Base-by-base conservation (phyloP, 1,140 invertebrate genomes). In the Cherax quadricarinatus region DNA sequence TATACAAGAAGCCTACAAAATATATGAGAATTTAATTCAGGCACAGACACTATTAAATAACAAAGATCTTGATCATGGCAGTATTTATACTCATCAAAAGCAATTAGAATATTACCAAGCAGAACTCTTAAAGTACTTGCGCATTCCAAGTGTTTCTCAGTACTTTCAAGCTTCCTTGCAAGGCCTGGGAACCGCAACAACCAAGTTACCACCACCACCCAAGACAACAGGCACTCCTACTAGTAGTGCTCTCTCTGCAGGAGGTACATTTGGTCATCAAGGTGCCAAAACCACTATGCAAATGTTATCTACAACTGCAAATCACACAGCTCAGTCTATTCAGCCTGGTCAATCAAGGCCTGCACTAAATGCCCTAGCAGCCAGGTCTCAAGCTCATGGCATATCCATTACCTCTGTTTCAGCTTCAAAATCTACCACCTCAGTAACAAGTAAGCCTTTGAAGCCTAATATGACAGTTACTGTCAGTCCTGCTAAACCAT, bases 1-100 rank as follows among this genome's bases (percentile, higher is more conserved):
- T 18, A 88, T 93, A 16, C 93, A 93, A n/a, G 89, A 92, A 51
- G 93, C 93, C 5, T 94, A 94, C n/a, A 85, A 89, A 24, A 79
- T 92, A n/a, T 94, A 94, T 86, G 92, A 93, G 60, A 94, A 88
- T 60, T 75, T 94, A 75, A 81, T 93, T 80, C 86, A 89, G 14
- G 73, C 81, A 1, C 93, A 93, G 51, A 89, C 93, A 12, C 4
- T 88, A 21, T 51, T 94, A 2, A 93, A 92, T 66, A 88, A 81
- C 24, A 91, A 93, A 51, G 85, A 80, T 62, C 89, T 91, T 48
- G 89, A 92, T 78, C 85, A 70, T 4, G 60, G 60, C n/a, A 60
- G n/a, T 24, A 41, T 79, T 10, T 88, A 86, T 49, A 84, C 84
- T 24, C 86, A 93, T 53, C 88, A 89, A 30, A 80, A 89, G 66